Base-by-base conservation (phyloP, 2,888 invertebrate genomes). In the Catotricha subobsoleta region DNA sequence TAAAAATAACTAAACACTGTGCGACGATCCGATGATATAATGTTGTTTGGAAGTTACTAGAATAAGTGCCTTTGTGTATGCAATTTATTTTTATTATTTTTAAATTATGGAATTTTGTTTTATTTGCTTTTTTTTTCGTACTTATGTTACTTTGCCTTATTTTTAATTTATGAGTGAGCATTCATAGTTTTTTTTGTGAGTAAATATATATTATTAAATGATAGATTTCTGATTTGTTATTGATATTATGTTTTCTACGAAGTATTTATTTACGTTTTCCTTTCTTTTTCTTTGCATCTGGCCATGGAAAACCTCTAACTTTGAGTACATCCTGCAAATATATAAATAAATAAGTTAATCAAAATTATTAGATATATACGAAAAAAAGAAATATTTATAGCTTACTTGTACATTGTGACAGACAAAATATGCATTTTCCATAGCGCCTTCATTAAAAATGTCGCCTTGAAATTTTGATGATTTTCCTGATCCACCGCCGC, bases 391-490 rank as follows among this genome's bases (percentile, higher is more conserved):
- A 12, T 23, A 21, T 21, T 30, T 3, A 8, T 18, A 13, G 23
- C 35, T 67, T 54, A 82, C 81, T 60, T 88, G 88, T 1, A 90
- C 80, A 56, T 88, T 90, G 55, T 92, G 92, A 50, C 91, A 91
- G 1, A 83, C 86, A 54, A 84, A 86, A 58, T 92, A 91, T 0
- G 91, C 87, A 54, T 92, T 92, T 48, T 87, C 81, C 86, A 92
- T 90, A 0, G 88, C 90, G 3, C 81, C 78, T 50, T 86, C 84
- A 47, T 83, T 84, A 52, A 90, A 75, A 53, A 90, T 81, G 52
- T 90, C 88, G 41, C 83, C 79, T 27, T 79, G 75, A 51, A 79
- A 78, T 51, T 76, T 71, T 3, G 76, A 19, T 46, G 58, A 54
- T 67, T 74, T 45, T 70, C 69, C 48, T 69, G 69, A 43, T 28